These are phyloP conservation scores for Rhamphomyia laevipes DNA, from an alignment of 2,888 invertebrate genomes.

Conservation along the genomic window DNA sequence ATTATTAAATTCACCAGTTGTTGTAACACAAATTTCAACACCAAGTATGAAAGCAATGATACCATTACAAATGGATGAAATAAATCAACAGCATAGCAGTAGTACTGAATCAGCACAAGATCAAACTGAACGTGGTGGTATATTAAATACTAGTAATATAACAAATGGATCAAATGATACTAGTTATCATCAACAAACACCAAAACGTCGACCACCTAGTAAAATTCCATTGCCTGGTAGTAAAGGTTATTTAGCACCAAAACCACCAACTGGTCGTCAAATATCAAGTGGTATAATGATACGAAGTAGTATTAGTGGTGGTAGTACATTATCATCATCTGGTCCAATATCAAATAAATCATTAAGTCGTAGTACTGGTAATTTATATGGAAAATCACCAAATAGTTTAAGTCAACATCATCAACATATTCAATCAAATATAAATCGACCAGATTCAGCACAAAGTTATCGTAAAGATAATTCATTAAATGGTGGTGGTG, in stretches of 20 bases:
- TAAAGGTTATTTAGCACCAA: constrained; percentile 48
- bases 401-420: constrained; percentile 21
- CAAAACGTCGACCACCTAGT: constrained; percentile 46
- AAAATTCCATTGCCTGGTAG: constrained; percentile 57
- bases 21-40: constrained; percentile 36
- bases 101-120: constrained; percentile 55
- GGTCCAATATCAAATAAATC: constrained; percentile 28
- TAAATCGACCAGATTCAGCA: constrained; percentile 44
- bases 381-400: constrained; percentile 27
- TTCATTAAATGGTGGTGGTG: constrained; percentile 19
- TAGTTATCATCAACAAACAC: constrained; percentile 12
- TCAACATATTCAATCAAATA: constrained; percentile 13
- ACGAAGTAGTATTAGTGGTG: constrained; percentile 16
- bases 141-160: constrained; percentile 8
- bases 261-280: constrained; percentile 42
- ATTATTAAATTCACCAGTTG: constrained; percentile 24
- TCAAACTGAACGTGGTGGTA: constrained; percentile 36
- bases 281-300: constrained; percentile 19
- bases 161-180: constrained; percentile 9
- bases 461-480: constrained; percentile 37
- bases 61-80: constrained; percentile 42
- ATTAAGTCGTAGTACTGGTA: constrained; percentile 35
- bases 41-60: constrained; percentile 49
- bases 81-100: constrained; percentile 44
- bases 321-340: constrained; percentile 18